phyloP scores from a whole-genome alignment of 2,888 invertebrate genomes.

The Serripes groenlandicus region DNA sequence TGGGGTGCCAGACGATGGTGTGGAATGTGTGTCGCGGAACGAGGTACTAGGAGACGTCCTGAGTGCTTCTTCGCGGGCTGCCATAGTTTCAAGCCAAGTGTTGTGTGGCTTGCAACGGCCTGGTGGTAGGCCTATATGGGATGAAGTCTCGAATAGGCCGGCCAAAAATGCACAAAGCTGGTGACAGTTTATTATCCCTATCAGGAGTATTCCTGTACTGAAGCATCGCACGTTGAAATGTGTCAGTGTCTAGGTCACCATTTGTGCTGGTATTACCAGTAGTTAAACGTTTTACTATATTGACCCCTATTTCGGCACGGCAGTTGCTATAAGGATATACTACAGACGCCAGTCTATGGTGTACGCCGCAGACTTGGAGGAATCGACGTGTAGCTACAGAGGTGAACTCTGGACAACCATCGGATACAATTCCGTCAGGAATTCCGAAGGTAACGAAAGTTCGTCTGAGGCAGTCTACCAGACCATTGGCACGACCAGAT shows the following conservation, averaged over 20 bases:
- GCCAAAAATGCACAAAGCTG: slow-evolving; percentile 70
- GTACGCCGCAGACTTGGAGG: slow-evolving; percentile 72
- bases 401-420: slow-evolving; percentile 73
- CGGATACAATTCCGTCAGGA: slow-evolving; percentile 70
- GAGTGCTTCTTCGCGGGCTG: slow-evolving; percentile 64
- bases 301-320: slow-evolving; percentile 69
- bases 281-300: slow-evolving; percentile 74
- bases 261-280: slow-evolving; percentile 68
- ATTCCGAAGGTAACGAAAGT: slow-evolving; percentile 71
- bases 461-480: slow-evolving; percentile 61
- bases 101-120: slow-evolving; percentile 59
- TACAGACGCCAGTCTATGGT: slow-evolving; percentile 74
- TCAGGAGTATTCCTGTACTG: slow-evolving; percentile 72
- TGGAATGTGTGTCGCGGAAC: no score
- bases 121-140: slow-evolving; percentile 62
- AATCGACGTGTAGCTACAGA: slow-evolving; percentile 62
- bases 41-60: no score
- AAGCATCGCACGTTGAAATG: slow-evolving; percentile 69
- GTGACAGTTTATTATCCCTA: slow-evolving; percentile 69
- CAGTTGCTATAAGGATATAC: slow-evolving; percentile 75
- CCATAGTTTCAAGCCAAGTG: slow-evolving; percentile 66
- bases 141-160: slow-evolving; percentile 68
- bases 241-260: slow-evolving; percentile 71
- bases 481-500: slow-evolving; percentile 47
- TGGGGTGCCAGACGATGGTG: no score